phyloP scores from a whole-genome alignment of 2,888 invertebrate species.

The Polietes domitor region DNA sequence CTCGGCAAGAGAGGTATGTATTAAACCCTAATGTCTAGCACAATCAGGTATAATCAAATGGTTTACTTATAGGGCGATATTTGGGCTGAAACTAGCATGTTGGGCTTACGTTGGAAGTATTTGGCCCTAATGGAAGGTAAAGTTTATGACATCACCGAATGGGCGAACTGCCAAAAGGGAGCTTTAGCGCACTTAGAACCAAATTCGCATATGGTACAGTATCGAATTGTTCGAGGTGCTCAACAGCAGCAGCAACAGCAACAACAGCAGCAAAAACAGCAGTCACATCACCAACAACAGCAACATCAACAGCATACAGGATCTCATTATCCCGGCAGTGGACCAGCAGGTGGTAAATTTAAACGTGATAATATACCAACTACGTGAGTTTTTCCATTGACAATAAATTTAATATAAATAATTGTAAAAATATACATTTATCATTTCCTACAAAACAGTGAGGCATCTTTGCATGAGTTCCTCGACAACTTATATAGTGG shows the following conservation, averaged over 20 bases:
- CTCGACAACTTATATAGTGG: slow-evolving; percentile 80
- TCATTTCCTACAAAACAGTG: slow-evolving; percentile 71
- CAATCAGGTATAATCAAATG: background rate
- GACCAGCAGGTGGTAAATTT: slow-evolving; percentile 70
- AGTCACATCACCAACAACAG: slow-evolving; percentile 73
- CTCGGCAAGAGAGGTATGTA: slow-evolving; percentile 90
- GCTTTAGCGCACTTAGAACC: slow-evolving; percentile 88
- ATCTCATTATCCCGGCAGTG: slow-evolving; percentile 71
- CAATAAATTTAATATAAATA: too few relatives aligned
- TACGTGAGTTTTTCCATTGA: slow-evolving; percentile 62
- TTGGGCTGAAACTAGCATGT: slow-evolving; percentile 95
- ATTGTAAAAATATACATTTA: slow-evolving; percentile 17
- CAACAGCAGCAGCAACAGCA: slow-evolving; percentile 79
- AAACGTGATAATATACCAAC: slow-evolving; percentile 69
- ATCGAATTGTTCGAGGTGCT: slow-evolving; percentile 80
- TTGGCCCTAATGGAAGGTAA: slow-evolving; percentile 98
- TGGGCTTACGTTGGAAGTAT: slow-evolving; percentile 96
- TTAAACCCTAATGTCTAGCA: background rate
- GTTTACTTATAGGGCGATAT: slow-evolving; percentile 89
- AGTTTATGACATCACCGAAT: slow-evolving; percentile 97
- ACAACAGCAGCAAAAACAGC: slow-evolving; percentile 73
- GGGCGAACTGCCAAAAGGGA: slow-evolving; percentile 94
- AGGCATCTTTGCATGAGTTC: slow-evolving; percentile 80
- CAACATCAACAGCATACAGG: slow-evolving; percentile 71
- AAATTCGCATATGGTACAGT: slow-evolving; percentile 94